Percentiles rank a stretch among this genome's conserved stretches.
Evolutionary conservation across 53 echinoderm and acorn worm species (phyloP).

Genomic region (Holothuria leucospilota): DNA sequence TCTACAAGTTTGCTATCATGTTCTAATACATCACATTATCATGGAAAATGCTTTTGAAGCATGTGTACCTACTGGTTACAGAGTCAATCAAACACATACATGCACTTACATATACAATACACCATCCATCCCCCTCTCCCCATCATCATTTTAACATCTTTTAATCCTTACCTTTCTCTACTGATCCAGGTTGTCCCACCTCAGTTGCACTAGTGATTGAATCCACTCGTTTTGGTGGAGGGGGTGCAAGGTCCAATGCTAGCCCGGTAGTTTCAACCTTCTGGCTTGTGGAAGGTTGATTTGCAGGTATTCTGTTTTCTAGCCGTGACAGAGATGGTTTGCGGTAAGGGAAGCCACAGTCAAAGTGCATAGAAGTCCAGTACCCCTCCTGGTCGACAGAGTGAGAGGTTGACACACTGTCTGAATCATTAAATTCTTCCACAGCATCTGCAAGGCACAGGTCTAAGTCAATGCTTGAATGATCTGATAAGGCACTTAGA

Average conservation of each 20-base stretch:
- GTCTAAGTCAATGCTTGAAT: conserved; percentile 87
- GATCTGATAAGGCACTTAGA: conserved; percentile 83
- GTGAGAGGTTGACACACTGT: conserved; percentile 79
- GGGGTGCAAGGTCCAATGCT: conserved; percentile 27
- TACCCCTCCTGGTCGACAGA: conserved; percentile 97
- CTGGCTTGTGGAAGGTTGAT: not conserved
- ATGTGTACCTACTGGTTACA: too few relatives aligned
- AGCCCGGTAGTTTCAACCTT: not conserved
- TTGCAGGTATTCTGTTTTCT: not conserved
- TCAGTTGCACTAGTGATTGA: not conserved
- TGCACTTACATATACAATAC: too few relatives aligned
- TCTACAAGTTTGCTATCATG: too few relatives aligned
- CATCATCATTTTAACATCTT: too few relatives aligned
- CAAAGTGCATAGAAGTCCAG: conserved; percentile 99
- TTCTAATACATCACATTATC: too few relatives aligned
- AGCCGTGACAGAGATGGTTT: conserved; percentile 28
- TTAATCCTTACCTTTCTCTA: too few relatives aligned
- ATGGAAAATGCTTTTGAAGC: too few relatives aligned
- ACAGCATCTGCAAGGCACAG: conserved; percentile 82
- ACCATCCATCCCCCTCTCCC: too few relatives aligned
- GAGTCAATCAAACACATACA: too few relatives aligned
- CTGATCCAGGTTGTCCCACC: not conserved
- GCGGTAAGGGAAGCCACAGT: conserved; percentile 80
- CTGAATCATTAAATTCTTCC: conserved; percentile 81
- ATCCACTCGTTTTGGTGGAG: conserved; percentile 46